Base-by-base conservation (phyloP, 1,140 invertebrate species). In the Melanaphis sacchari region DNA sequence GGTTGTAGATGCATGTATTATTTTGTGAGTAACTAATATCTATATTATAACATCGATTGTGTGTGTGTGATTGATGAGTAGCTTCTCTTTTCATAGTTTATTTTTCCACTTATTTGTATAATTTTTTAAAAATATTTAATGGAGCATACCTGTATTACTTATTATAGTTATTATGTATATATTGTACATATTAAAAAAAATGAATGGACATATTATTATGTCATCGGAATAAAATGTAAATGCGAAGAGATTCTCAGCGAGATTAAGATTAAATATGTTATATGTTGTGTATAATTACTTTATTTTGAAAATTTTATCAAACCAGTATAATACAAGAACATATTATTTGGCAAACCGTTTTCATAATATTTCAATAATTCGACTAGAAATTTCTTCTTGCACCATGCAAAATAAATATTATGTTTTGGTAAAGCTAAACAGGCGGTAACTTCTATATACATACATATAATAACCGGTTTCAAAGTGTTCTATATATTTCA, bases 401-500 rank as follows among this genome's bases (percentile, higher is more conserved):
- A 76, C 59, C 59, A n/a, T 0, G 59, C 15, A 6, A 36, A 76
- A n/a, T 15, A 76, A 76, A 76, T 76, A 76, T 76, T 76, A 76
- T n/a, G 21, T n/a, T 66, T 66, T 76, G n/a, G 31, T n/a, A n/a
- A n/a, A 76, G 31, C 59, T 15, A 76, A 26, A 59, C n/a, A n/a
- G 59, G 31, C n/a, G 59, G 59, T n/a, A 76, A 36, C 59, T 76
- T n/a, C 31, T n/a, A 76, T n/a, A n/a, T 76, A 76, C 9, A 46
- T 24, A 59, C n/a, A 76, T 76, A n/a, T n/a, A 76, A 76, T 36
- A 76, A 76, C 59, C 59, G 59, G 59, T 76, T 76, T 76, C 59
- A n/a, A 76, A 76, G 59, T 76, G 59, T 76, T 76, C 31, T 76
- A 76, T 76, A 76, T 76, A n/a, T 76, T 76, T 76, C n/a, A 76